Evolutionary conservation across 2,113 vertebrate species (phyloP).

Genomic region (human): DNA sequence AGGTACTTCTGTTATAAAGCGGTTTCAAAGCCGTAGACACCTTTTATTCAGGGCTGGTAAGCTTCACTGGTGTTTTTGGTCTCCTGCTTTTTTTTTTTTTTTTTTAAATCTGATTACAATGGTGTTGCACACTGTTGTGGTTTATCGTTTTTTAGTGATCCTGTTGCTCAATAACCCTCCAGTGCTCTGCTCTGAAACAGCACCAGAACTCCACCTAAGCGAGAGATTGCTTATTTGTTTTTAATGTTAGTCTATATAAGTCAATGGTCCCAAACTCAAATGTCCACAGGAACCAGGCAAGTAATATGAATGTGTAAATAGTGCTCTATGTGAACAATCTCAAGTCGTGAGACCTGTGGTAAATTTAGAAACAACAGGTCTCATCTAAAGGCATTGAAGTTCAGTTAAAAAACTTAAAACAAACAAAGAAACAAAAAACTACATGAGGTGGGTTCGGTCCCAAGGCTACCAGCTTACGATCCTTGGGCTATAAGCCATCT

Average conservation of each 20-base stretch:
- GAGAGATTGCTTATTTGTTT: not conserved
- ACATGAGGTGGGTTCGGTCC: not conserved
- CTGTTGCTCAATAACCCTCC: not conserved
- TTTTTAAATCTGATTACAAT: not conserved
- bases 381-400: not conserved
- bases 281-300: not conserved
- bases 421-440: no score
- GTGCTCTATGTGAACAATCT: not conserved
- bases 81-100: not conserved
- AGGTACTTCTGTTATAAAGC: not conserved
- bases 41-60: not conserved
- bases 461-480: not conserved
- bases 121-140: not conserved
- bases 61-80: not conserved
- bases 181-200: not conserved
- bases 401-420: not conserved
- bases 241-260: not conserved
- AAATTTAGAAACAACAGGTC: not conserved
- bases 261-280: not conserved
- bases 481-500: not conserved
- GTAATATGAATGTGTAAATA: not conserved
- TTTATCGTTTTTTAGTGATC: not conserved
- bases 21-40: not conserved
- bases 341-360: not conserved
- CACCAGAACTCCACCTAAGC: not conserved